Conservation (phyloP, 2,888 invertebrate species). For the Polyommatus icarus region DNA sequence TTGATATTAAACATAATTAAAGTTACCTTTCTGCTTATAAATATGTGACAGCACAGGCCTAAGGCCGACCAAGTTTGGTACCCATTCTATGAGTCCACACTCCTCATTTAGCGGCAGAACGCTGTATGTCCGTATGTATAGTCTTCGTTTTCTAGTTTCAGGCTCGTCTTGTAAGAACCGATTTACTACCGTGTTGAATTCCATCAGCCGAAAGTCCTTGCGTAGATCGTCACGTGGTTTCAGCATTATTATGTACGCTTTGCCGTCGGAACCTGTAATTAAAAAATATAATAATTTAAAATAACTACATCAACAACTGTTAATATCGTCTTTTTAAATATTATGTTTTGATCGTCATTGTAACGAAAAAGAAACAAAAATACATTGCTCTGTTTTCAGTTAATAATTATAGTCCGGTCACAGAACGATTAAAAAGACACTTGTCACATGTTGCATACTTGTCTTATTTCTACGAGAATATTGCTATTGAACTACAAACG, state of each 20-base stretch:
- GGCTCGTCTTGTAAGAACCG: slow-evolving; percentile 92
- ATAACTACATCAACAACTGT: too few relatives aligned
- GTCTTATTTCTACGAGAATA: too few relatives aligned
- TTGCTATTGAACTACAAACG: too few relatives aligned
- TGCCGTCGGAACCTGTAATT: slow-evolving; percentile 89
- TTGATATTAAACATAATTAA: neutral
- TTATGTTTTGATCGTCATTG: too few relatives aligned
- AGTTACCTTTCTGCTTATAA: slow-evolving; percentile 85
- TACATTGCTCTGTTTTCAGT: too few relatives aligned
- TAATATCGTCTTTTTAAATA: too few relatives aligned
- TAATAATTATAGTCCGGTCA: too few relatives aligned
- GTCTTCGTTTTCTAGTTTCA: slow-evolving; percentile 88
- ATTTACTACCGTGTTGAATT: slow-evolving; percentile 97
- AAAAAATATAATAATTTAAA: too few relatives aligned
- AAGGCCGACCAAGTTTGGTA: slow-evolving; percentile 90
- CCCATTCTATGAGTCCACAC: slow-evolving; percentile 98
- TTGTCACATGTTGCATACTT: too few relatives aligned
- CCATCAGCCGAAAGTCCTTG: slow-evolving; percentile 98
- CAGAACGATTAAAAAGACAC: too few relatives aligned
- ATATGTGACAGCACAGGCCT: slow-evolving; percentile 84
- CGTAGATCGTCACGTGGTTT: slow-evolving; percentile 98
- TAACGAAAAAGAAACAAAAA: too few relatives aligned
- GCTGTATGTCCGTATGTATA: slow-evolving; percentile 94
- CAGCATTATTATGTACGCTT: slow-evolving; percentile 91
- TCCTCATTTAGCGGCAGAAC: slow-evolving; percentile 97